These are phyloP conservation scores for Diplazon laetatorius DNA, from an alignment of 2,888 invertebrate species.

Conservation along the genomic window DNA sequence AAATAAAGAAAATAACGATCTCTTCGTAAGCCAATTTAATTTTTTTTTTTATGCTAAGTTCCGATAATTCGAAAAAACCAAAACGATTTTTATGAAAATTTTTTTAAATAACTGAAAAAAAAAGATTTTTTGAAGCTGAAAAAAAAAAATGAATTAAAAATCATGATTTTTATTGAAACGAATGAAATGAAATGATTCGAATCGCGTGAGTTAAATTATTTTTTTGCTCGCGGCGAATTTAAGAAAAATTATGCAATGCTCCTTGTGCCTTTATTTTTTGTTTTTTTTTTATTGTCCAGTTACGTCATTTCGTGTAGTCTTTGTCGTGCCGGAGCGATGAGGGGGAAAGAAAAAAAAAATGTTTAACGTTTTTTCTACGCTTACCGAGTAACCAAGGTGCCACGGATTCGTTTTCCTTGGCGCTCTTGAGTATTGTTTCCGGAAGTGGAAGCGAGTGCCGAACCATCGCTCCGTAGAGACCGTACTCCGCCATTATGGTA, in stretches of 20 bases:
- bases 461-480: conserved; percentile 99
- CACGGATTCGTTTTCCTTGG: conserved; percentile 97
- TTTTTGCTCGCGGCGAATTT: conserved; percentile 31
- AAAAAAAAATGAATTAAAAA: conserved; percentile 22
- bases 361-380: conserved; percentile 69
- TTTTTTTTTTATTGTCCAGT: conserved; percentile 17
- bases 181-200: conserved; percentile 1
- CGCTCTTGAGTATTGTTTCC: conserved; percentile 98
- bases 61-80: conserved; percentile 8
- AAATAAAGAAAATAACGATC: conserved; percentile 74
- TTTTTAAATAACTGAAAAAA: conserved; percentile 27
- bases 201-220: conserved; percentile 21
- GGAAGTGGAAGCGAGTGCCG: conserved; percentile 98
- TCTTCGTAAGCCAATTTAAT: conserved; percentile 65
- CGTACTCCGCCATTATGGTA: conserved; percentile 99
- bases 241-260: conserved; percentile 20
- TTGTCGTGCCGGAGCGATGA: conserved; percentile 7
- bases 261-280: neutral
- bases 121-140: neutral
- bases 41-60: conserved; percentile 49
- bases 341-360: conserved; percentile 1
- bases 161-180: conserved; percentile 2
- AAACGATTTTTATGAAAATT: conserved; percentile 27
- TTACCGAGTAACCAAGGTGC: conserved; percentile 99
- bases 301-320: neutral